Percentiles rank a stretch among this genome's conserved stretches.
Conservation (phyloP, 2,113 vertebrate genomes). For the Dasypus novemcinctus region DNA sequence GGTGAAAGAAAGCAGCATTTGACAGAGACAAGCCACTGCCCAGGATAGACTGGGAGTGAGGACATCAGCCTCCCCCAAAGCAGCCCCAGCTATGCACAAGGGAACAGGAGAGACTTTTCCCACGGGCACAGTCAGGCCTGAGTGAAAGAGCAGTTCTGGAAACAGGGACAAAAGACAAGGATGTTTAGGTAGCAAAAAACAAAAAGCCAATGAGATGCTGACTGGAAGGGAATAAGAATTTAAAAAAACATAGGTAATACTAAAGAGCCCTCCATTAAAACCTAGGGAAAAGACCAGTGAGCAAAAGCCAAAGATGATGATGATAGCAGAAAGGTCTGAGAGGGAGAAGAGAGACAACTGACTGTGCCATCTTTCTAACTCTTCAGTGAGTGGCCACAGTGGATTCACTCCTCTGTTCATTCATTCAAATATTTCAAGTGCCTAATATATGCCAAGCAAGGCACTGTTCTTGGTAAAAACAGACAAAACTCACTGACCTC, state of each 20-base stretch:
- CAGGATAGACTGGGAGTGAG: background rate
- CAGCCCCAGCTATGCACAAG: background rate
- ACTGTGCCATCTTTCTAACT: background rate
- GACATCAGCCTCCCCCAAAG: background rate
- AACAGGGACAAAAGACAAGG: fast-evolving
- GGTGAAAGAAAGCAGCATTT: background rate
- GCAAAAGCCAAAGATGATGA: background rate
- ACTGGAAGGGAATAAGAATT: background rate
- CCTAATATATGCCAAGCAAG: too few relatives aligned
- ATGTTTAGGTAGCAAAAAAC: background rate
- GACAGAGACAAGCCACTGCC: background rate
- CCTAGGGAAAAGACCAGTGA: background rate
- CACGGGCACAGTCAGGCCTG: background rate
- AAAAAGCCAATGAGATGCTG: background rate
- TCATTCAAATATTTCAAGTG: background rate
- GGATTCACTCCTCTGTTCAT: background rate
- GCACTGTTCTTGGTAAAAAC: background rate
- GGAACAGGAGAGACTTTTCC: too few relatives aligned
- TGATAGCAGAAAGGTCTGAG: background rate
- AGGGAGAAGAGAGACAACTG: background rate
- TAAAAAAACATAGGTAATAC: fast-evolving
- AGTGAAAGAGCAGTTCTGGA: background rate
- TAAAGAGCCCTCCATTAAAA: background rate
- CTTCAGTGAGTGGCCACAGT: background rate
- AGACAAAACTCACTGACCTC: background rate